These are phyloP conservation scores for Calephelis nemesis DNA, from an alignment of 1,140 invertebrate species.

Conservation along the genomic window DNA sequence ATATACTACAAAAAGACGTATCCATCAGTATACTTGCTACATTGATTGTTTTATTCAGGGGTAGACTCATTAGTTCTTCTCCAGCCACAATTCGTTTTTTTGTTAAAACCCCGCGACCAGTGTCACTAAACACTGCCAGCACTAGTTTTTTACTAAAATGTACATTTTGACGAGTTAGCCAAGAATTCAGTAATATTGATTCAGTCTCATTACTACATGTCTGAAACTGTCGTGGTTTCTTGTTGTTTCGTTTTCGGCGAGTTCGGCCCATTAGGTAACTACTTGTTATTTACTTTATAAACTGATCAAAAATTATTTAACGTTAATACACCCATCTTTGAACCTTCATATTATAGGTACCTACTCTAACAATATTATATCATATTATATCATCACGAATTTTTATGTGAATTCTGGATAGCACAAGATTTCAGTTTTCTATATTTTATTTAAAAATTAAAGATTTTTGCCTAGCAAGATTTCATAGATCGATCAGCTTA, in stretches of 20 bases:
- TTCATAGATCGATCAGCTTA: too few relatives aligned
- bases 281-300: slow-evolving; percentile 7
- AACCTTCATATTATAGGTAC: not conserved
- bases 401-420: too few relatives aligned
- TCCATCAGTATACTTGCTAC: slow-evolving; percentile 70
- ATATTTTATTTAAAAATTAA: too few relatives aligned
- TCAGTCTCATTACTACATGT: slow-evolving; percentile 55
- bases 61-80: slow-evolving; percentile 80
- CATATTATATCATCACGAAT: too few relatives aligned
- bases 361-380: too few relatives aligned
- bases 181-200: slow-evolving; percentile 69
- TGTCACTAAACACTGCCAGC: slow-evolving; percentile 74
- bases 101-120: slow-evolving; percentile 82
- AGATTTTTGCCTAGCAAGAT: too few relatives aligned
- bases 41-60: slow-evolving; percentile 81
- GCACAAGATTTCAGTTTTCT: too few relatives aligned
- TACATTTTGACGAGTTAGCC: slow-evolving; percentile 71
- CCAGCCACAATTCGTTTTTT: slow-evolving; percentile 73
- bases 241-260: slow-evolving; percentile 68
- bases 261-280: slow-evolving; percentile 73
- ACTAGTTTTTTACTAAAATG: slow-evolving; percentile 62
- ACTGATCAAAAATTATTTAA: not conserved
- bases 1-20: slow-evolving; percentile 67
- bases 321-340: not conserved
- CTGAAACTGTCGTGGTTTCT: slow-evolving; percentile 50